Evolutionary conservation across 2,797 vertebrate species (phyloP).

Genomic region (Schizothorax lantsangensis): DNA sequence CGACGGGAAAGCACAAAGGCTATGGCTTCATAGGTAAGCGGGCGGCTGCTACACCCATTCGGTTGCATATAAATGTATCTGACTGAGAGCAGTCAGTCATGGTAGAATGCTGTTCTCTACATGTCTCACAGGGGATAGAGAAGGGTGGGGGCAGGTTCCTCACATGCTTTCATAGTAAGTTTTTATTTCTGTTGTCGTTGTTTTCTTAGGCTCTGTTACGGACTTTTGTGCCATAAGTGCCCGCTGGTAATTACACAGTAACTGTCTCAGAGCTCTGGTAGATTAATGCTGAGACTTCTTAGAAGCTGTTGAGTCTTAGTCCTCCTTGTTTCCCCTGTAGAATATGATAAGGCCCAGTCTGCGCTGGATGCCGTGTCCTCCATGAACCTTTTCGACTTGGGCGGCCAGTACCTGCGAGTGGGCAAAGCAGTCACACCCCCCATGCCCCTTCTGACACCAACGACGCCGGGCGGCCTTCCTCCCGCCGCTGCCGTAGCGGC

Average conservation of each 20-base stretch:
- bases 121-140: slow-evolving; percentile 67
- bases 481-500: slow-evolving; percentile 86
- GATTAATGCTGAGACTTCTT: slow-evolving; percentile 60
- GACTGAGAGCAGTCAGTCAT: slow-evolving; percentile 65
- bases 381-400: slow-evolving; percentile 90
- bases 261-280: slow-evolving; percentile 65
- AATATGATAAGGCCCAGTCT: slow-evolving; percentile 89
- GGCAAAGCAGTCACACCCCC: slow-evolving; percentile 89
- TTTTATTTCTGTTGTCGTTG: slow-evolving; percentile 68
- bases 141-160: slow-evolving; percentile 67
- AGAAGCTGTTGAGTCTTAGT: slow-evolving; percentile 40
- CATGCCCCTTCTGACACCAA: slow-evolving; percentile 84
- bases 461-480: slow-evolving; percentile 84
- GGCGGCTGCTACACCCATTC: slow-evolving; percentile 21
- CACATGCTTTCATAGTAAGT: slow-evolving; percentile 69
- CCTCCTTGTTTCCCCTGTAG: slow-evolving; percentile 68
- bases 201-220: slow-evolving; percentile 67
- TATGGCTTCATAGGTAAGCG: slow-evolving; percentile 88
- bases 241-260: slow-evolving; percentile 66
- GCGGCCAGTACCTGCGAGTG: slow-evolving; percentile 87
- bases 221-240: slow-evolving; percentile 66
- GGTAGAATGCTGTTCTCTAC: slow-evolving; percentile 66
- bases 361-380: slow-evolving; percentile 88
- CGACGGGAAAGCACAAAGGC: slow-evolving; percentile 88
- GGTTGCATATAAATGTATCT: slow-evolving; percentile 62